Base-by-base conservation (phyloP, 2,113 vertebrate species). In the Serinus canaria region DNA sequence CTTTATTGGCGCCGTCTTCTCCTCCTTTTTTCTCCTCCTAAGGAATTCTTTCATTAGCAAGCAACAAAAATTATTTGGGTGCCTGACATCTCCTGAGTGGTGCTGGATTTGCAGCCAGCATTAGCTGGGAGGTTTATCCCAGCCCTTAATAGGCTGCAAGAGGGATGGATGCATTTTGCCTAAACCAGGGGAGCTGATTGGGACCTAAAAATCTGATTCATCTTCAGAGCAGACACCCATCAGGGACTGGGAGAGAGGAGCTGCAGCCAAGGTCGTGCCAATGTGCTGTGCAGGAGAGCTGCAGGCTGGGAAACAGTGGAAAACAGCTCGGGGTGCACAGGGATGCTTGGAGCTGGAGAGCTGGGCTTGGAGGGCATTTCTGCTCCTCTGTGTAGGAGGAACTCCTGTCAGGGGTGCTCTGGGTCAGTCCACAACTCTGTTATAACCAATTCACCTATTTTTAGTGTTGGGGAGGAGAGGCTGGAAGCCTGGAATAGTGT, bases 201-300 rank as follows among this genome's bases (percentile, higher is more conserved):
- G 92, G 93, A 90, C 96, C 92, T 97, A 96, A 97, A 97, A 95
- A 95, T 97, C 96, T 66, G 96, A 97, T 98, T 94, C 94, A 74
- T 98, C 97, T 98, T 97, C 93, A 82, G 72, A 97, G 95, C 89
- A 94, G 96, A 97, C 90, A 91, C 62, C 91, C 58, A 35, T 97
- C 93, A 94, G 46, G 44, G 31, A 66, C 84, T 86, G 75, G 94
- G 87, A 64, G 69, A 87, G 89, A 94, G 68, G 68, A 96, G 95
- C 68, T 89, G 59, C 74, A 94, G 43, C 80, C 96, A 97, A 98
- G 97, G 97, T 97, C 92, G 10, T 74, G 88, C 22, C 96, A 88
- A 89, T 96, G 97, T 97, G 92, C 67, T 70, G 85, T 41, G 92
- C 85, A 96, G 94, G 63, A 86, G 74, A 95, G 68, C 79, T 77